Base-by-base conservation (phyloP, 2,797 vertebrate species). In the Anabas testudineus region DNA sequence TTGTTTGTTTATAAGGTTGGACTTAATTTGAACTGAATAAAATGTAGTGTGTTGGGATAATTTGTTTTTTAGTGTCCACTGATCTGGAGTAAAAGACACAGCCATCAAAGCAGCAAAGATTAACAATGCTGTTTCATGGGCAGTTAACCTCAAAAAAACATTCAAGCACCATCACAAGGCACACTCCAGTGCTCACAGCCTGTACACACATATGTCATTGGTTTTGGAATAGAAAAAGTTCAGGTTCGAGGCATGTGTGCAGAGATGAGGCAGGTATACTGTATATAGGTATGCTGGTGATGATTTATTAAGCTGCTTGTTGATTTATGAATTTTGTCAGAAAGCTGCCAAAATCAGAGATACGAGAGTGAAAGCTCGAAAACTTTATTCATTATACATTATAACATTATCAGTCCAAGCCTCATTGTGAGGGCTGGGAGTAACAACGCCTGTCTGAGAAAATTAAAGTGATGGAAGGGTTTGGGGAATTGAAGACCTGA, bases 51-150 rank as follows among this genome's bases (percentile, higher is more conserved):
- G 67, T 52, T 48, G 47, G 49, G 67, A 54, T 81, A 58, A 78
- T 82, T 83, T 76, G 66, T 77, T 85, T 81, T 69, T 69, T 69
- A 42, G 79, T 56, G 67, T 70, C 71, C 76, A 72, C 59, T 74
- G 76, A 78, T 78, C 67, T 82, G 55, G 47, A 82, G 61, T 32
- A 82, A 78, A 75, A 82, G 73, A 83, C 70, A 79, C 57, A 55
- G 39, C 69, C 76, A 68, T 71, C 67, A 83, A 80, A 73, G 81
- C 76, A 76, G 74, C 78, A 78, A 74, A 86, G 72, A 88, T 89
- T 84, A 89, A 80, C 84, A 83, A 72, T 66, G 74, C 37, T 57
- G 71, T 82, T 88, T 88, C 78, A 86, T 71, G 81, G 71, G 51
- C 76, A 59, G 85, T 87, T 89, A 88, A 81, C 60, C 67, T 77